These are phyloP conservation scores for Thomomys bottae DNA, from an alignment of 2,113 vertebrate species.

Conservation along the genomic window DNA sequence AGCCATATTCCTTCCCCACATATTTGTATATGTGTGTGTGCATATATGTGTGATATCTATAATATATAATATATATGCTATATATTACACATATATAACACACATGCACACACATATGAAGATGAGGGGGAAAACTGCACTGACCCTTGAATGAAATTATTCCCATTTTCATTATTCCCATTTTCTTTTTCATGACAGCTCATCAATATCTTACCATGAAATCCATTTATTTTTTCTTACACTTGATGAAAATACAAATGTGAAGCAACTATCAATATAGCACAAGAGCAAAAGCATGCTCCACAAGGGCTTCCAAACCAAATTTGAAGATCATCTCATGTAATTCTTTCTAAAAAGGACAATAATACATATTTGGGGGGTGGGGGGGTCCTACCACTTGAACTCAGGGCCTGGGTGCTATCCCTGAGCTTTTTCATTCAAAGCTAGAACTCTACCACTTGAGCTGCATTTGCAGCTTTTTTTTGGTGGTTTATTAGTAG, in stretches of 20 bases:
- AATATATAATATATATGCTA: too few species aligned
- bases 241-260: slow-evolving; percentile 25
- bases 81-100: too few species aligned
- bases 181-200: background rate
- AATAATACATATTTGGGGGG: too few species aligned
- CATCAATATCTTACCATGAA: background rate
- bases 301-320: slow-evolving; percentile 47
- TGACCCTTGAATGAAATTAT: background rate
- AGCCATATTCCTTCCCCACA: background rate
- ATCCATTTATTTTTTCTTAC: background rate
- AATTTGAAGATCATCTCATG: slow-evolving; percentile 45
- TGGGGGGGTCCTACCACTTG: too few species aligned
- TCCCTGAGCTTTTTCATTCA: too few species aligned
- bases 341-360: background rate
- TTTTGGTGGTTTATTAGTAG: too few species aligned
- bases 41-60: too few species aligned
- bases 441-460: too few species aligned
- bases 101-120: background rate
- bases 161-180: background rate
- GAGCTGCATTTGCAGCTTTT: too few species aligned
- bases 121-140: background rate
- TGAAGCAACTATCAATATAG: background rate
- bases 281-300: background rate
- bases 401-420: too few species aligned
- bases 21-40: background rate